A percentile compares a stretch with the other conserved stretches of the same genome.
Conservation (phyloP, 2,888 invertebrate species). For the Sarcophaga subvicina region DNA sequence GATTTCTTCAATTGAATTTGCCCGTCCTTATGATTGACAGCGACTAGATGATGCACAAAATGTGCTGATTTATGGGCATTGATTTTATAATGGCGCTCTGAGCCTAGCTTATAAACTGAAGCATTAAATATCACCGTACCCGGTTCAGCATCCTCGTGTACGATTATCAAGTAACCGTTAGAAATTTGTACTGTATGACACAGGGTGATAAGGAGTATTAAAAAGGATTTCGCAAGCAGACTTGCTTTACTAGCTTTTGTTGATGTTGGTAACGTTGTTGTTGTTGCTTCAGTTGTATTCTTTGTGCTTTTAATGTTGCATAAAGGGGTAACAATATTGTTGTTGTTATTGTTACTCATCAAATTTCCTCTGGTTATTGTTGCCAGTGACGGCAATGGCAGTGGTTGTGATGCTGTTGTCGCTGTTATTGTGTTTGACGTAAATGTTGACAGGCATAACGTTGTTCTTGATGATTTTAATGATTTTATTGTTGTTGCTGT, state of each 20-base stretch:
- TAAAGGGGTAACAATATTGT: neutral
- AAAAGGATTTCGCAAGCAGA: conserved; percentile 14
- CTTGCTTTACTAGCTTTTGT: neutral
- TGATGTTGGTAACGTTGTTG: neutral
- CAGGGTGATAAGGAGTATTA: conserved; percentile 58
- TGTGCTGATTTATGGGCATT: conserved; percentile 91
- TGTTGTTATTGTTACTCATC: conserved; percentile 11
- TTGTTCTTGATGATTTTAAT: conserved; percentile 4
- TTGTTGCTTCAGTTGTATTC: neutral
- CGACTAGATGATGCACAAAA: conserved; percentile 90
- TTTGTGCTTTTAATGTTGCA: neutral
- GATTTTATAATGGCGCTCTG: conserved; percentile 90
- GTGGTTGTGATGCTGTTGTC: neutral
- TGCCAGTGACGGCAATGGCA: neutral
- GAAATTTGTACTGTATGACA: conserved; percentile 72
- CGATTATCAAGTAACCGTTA: conserved; percentile 84
- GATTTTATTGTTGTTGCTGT: conserved; percentile 21
- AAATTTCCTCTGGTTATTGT: conserved; percentile 40
- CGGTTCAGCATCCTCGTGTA: conserved; percentile 84
- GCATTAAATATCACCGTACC: conserved; percentile 89
- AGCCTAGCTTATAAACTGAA: conserved; percentile 90
- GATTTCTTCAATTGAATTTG: conserved; percentile 88
- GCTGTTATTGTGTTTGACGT: neutral
- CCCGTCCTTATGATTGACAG: conserved; percentile 89
- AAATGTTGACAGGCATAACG: conserved; percentile 27